Evolutionary conservation across 2,797 vertebrate genomes (phyloP), one percentile per base, ranked within the genome.

Genomic region (Iguana delicatissima): DNA sequence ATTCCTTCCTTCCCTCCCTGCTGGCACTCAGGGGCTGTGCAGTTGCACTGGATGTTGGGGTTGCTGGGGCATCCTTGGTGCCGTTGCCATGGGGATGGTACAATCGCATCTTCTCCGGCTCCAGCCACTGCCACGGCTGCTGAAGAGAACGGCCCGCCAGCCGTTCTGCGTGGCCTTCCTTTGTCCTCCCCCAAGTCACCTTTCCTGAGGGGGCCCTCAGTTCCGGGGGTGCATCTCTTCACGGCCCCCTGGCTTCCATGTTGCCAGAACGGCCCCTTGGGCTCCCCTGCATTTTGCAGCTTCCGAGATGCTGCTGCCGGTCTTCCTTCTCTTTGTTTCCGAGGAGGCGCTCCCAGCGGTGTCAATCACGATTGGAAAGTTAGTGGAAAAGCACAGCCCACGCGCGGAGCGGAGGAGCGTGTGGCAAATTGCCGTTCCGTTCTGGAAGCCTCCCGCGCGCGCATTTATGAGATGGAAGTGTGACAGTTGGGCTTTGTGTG

Each of bases 11-110:
- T 1, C 84, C 69, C 13, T 85, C 32, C 84, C 50, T 26, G 29
- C 55, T 50, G 3, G 32, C 69, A 62, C 73, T 84, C 73, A 9
- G 46, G 42, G 76, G 76, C 64, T 76, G 76, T 67, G 85, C 32
- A 87, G 85, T 52, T 57, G 35, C 16, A 46, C 83, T 38, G 82
- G 82, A 42, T 79, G 86, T 18, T 77, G 72, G 52, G 42, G 80
- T 2, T 26, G 64, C 84, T 81, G 79, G 89, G 89, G 89, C 89
- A 83, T 87, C 86, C 55, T 55, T 87, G 73, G 80, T 59, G 18
- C 81, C n/a, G 90, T 91, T 91, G 90, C 90, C 38, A 91, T 91
- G 90, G 90, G 50, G 12, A 91, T 88, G 86, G 81, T n/a, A 79
- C 80, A 79, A 52, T 35, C 18, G 80, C 80, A 84, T 82, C 89